These are phyloP conservation scores for Tinea pellionella DNA, from an alignment of 2,888 invertebrate genomes.

Conservation along the genomic window DNA sequence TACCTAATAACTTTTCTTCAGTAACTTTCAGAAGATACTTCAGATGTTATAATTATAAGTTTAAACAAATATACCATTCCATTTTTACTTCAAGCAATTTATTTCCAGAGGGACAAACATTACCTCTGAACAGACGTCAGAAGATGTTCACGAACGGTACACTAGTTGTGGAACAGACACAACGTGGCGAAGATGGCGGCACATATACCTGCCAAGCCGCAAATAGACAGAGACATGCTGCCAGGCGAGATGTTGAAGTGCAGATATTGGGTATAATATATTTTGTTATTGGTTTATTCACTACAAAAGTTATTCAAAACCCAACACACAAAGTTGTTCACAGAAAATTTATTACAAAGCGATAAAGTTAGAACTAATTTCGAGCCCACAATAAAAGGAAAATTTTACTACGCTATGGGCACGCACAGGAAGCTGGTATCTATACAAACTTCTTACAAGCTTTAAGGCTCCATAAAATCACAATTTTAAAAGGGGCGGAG, in stretches of 20 bases:
- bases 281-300: background rate
- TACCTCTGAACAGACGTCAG: slow-evolving; percentile 89
- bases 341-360: background rate
- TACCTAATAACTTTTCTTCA: too few species aligned
- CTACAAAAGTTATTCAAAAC: background rate
- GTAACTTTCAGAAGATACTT: too few species aligned
- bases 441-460: slow-evolving; percentile 40
- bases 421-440: background rate
- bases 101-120: slow-evolving; percentile 79
- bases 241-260: slow-evolving; percentile 79
- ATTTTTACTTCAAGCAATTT: background rate
- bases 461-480: slow-evolving; percentile 54
- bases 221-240: slow-evolving; percentile 84
- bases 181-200: slow-evolving; percentile 86
- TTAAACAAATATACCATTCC: too few species aligned
- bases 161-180: slow-evolving; percentile 86
- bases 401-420: slow-evolving; percentile 5
- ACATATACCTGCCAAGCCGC: slow-evolving; percentile 91
- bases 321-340: background rate
- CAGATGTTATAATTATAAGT: too few species aligned
- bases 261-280: slow-evolving; percentile 74
- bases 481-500: slow-evolving; percentile 46
- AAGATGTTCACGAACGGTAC: slow-evolving; percentile 89
- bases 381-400: background rate
- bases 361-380: slow-evolving; percentile 6